phyloP scores from a whole-genome alignment of 2,888 invertebrate genomes.

The Macroteleia sp. region DNA sequence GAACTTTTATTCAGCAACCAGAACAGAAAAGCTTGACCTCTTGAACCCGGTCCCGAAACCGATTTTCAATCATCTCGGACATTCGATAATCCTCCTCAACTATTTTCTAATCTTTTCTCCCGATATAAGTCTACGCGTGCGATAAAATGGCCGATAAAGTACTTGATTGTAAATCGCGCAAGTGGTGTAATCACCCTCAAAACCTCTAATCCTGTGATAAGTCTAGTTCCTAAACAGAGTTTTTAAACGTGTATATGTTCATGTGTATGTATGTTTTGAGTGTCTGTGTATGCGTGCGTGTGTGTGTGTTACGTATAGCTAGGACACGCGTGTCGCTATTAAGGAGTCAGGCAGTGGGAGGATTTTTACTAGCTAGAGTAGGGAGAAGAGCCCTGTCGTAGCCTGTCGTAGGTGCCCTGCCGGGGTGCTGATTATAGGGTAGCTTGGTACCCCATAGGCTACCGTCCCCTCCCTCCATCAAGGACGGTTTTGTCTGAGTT shows the following conservation, averaged over 20 bases:
- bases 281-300: neutral
- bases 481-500: slow-evolving; percentile 63
- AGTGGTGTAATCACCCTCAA: slow-evolving; percentile 79
- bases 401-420: slow-evolving; percentile 66
- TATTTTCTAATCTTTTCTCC: slow-evolving; percentile 38
- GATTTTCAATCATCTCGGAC: slow-evolving; percentile 27
- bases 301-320: no score
- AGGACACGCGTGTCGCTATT: slow-evolving; percentile 77
- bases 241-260: no score
- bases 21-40: no score
- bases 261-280: neutral
- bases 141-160: slow-evolving; percentile 50
- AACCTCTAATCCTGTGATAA: slow-evolving; percentile 82
- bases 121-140: no score
- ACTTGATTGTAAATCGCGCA: slow-evolving; percentile 66
- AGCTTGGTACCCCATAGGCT: slow-evolving; percentile 77
- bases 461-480: slow-evolving; percentile 56
- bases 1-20: no score
- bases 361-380: slow-evolving; percentile 34
- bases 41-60: neutral
- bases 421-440: slow-evolving; percentile 77
- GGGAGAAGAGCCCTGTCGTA: slow-evolving; percentile 60
- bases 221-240: slow-evolving; percentile 69
- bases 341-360: slow-evolving; percentile 59
- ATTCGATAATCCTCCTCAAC: slow-evolving; percentile 35